Conservation (phyloP, 2,113 vertebrate genomes). For the Centropristis striata region DNA sequence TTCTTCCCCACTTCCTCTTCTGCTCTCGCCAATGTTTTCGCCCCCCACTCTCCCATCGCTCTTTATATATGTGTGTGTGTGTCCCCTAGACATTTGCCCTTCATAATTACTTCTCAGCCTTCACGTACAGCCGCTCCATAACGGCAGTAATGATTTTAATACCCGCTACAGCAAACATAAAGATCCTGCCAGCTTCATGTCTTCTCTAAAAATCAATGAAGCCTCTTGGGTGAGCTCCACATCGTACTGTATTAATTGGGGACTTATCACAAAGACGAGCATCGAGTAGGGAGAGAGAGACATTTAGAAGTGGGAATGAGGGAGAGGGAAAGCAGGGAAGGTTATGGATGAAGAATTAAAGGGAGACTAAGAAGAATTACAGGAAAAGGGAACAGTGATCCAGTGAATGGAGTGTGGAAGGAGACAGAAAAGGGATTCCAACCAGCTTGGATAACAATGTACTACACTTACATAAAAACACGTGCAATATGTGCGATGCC, state of each 20-base stretch:
- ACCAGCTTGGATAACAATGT: conserved; percentile 27
- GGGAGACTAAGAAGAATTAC: background rate
- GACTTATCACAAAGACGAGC: conserved; percentile 45
- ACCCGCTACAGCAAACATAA: conserved; percentile 60
- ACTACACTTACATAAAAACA: conserved; percentile 10
- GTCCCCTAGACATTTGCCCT: conserved; percentile 51
- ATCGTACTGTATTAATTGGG: conserved; percentile 40
- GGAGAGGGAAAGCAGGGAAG: conserved; percentile 10
- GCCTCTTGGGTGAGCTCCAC: conserved; percentile 35
- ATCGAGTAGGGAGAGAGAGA: conserved; percentile 2
- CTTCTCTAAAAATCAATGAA: conserved; percentile 53
- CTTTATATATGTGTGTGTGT: conserved; percentile 13
- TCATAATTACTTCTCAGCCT: conserved; percentile 68
- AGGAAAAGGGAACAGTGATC: background rate
- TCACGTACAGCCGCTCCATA: conserved; percentile 3
- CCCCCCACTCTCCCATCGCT: background rate
- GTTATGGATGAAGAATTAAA: conserved; percentile 16
- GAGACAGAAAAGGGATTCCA: background rate
- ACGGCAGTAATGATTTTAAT: conserved; percentile 72
- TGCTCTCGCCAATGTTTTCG: background rate
- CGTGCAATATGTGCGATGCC: background rate
- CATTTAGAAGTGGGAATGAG: background rate
- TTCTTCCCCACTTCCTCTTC: background rate
- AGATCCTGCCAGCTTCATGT: conserved; percentile 32
- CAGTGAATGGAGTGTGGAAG: background rate